phyloP scores from a whole-genome alignment of 37 sponge, comb jelly and placozoan genomes.

The Crambe crambe region DNA sequence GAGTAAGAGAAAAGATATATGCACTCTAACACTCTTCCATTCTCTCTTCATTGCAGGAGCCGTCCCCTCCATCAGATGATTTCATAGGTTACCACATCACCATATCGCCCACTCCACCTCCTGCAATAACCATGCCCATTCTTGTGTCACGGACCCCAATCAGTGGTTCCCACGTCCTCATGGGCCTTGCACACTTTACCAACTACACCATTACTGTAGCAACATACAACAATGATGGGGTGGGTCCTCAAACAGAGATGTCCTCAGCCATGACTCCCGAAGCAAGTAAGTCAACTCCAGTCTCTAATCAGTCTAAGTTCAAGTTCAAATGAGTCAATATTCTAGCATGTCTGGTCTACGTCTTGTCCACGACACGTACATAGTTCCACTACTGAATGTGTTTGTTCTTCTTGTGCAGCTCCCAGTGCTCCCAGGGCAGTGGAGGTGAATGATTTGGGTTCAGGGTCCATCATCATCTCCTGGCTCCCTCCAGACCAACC shows the following conservation, averaged over 20 bases:
- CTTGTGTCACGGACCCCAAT: conserved; percentile 4
- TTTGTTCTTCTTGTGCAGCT: too few relatives aligned
- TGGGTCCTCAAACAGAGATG: conserved; percentile 46
- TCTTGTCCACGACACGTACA: too few relatives aligned
- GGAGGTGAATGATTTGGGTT: background rate
- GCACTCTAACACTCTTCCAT: background rate
- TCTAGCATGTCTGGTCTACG: too few relatives aligned
- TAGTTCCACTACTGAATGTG: too few relatives aligned
- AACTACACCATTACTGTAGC: conserved; percentile 71
- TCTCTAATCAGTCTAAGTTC: background rate
- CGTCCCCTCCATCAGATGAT: conserved; percentile 9
- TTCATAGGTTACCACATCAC: conserved; percentile 45
- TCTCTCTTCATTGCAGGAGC: conserved; percentile 19
- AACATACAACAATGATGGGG: conserved; percentile 67
- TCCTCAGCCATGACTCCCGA: conserved; percentile 35
- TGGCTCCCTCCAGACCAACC: conserved; percentile 60
- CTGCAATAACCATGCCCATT: conserved; percentile 31
- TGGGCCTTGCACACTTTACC: conserved; percentile 43
- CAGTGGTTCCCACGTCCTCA: conserved; percentile 3
- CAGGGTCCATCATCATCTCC: conserved; percentile 8
- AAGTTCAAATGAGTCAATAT: too few relatives aligned
- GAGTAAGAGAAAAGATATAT: conserved; percentile 3
- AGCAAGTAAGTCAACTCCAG: conserved; percentile 57
- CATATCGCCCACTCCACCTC: conserved; percentile 49
- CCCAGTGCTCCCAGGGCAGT: conserved; percentile 35